phyloP scores from a whole-genome alignment of 1,140 invertebrate species.

The Harlomillsia oculata region DNA sequence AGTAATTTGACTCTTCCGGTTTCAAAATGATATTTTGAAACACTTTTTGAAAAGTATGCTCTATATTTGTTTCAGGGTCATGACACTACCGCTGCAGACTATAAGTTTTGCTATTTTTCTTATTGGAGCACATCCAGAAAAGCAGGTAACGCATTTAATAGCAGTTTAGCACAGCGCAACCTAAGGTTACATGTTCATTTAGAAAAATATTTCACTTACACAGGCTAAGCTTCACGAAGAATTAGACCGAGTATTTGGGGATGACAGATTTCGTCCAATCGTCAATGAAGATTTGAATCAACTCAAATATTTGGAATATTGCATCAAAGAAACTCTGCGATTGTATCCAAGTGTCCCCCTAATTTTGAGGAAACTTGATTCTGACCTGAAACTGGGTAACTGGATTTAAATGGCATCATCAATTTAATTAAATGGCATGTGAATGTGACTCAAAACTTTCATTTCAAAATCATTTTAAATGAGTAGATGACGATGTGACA shows the following conservation, averaged over 20 bases:
- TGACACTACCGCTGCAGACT: slow-evolving; percentile 14
- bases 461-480: too few relatives aligned
- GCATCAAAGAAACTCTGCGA: slow-evolving; percentile 53
- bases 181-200: too few relatives aligned
- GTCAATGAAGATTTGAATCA: slow-evolving; percentile 44
- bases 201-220: too few relatives aligned
- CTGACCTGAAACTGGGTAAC: slow-evolving; percentile 42
- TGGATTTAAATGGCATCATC: too few relatives aligned
- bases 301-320: slow-evolving; percentile 53
- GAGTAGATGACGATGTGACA: too few relatives aligned
- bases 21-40: not conserved
- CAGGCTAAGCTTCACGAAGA: slow-evolving; percentile 37
- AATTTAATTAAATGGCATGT: too few relatives aligned
- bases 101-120: slow-evolving; percentile 11
- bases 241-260: slow-evolving; percentile 38
- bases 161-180: too few relatives aligned
- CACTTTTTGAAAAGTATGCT: not conserved
- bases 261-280: slow-evolving; percentile 34
- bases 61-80: not conserved
- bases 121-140: slow-evolving; percentile 1
- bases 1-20: slow-evolving; percentile 31
- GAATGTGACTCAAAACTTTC: too few relatives aligned
- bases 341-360: slow-evolving; percentile 55
- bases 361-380: slow-evolving; percentile 42
- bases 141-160: too few relatives aligned